These are phyloP conservation scores for Brachyistius frenatus DNA, from an alignment of 2,113 vertebrate genomes.

Conservation along the genomic window DNA sequence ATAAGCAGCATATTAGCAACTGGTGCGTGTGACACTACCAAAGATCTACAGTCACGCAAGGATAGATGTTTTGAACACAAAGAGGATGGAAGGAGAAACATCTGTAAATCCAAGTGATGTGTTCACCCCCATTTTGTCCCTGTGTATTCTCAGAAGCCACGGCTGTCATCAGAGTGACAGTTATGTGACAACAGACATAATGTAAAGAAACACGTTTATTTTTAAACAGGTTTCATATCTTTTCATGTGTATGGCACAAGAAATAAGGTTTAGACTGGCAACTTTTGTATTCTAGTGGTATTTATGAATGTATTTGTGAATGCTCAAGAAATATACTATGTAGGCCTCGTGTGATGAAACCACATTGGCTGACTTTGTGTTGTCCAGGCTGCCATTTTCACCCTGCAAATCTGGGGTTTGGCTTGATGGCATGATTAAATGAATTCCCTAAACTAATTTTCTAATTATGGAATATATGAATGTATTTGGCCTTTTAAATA, in stretches of 20 bases:
- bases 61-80: slow-evolving; percentile 51
- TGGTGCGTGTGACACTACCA: slow-evolving; percentile 68
- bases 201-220: neutral
- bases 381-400: slow-evolving; percentile 17
- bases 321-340: neutral
- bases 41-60: slow-evolving; percentile 61
- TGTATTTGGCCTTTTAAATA: neutral
- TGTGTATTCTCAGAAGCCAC: slow-evolving; percentile 5
- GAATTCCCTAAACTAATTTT: neutral
- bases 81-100: slow-evolving; percentile 43
- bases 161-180: slow-evolving; percentile 17
- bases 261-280: slow-evolving; percentile 3
- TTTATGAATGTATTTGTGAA: slow-evolving; percentile 7
- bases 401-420: slow-evolving; percentile 9
- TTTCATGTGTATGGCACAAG: neutral
- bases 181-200: neutral
- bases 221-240: neutral
- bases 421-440: neutral
- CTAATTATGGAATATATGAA: neutral
- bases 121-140: neutral
- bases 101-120: slow-evolving; percentile 19
- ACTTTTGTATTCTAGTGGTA: slow-evolving; percentile 1
- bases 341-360: neutral
- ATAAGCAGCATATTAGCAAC: slow-evolving; percentile 75
- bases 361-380: slow-evolving; percentile 16